Evolutionary conservation across 1,140 invertebrate genomes (phyloP).

Genomic region (Drosophila orena): DNA sequence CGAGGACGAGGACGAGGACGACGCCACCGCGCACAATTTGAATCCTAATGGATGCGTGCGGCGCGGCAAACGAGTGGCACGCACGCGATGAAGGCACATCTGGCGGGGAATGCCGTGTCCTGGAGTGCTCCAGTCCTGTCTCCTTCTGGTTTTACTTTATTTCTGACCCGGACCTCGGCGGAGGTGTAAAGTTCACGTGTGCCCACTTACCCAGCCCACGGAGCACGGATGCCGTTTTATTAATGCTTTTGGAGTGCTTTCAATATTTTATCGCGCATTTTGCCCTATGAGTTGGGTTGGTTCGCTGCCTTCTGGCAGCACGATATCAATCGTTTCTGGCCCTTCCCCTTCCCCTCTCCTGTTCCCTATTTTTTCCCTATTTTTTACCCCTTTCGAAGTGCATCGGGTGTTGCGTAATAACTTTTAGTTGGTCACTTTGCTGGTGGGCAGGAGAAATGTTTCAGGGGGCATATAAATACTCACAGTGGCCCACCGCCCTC

Average conservation of each 20-base stretch:
- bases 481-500: conserved; percentile 32
- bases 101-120: conserved; percentile 29
- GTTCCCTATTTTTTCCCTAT: not conserved
- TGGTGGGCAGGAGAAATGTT: not conserved
- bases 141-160: not conserved
- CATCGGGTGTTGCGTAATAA: conserved; percentile 76
- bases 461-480: conserved; percentile 51
- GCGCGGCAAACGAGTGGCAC: conserved; percentile 68
- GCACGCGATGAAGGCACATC: conserved; percentile 72
- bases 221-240: conserved; percentile 54
- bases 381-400: conserved; percentile 55
- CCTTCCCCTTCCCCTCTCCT: not conserved
- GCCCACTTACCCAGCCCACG: conserved; percentile 71
- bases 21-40: conserved; percentile 71
- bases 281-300: conserved; percentile 51
- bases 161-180: conserved; percentile 31
- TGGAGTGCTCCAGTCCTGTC: conserved; percentile 2
- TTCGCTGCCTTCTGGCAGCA: conserved; percentile 35
- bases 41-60: conserved; percentile 82
- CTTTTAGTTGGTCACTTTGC: conserved; percentile 67
- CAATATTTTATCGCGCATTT: conserved; percentile 79
- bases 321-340: conserved; percentile 56
- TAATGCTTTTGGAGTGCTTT: conserved; percentile 82
- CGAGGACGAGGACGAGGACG: conserved; percentile 44
- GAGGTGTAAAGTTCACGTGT: conserved; percentile 82